phyloP scores from a whole-genome alignment of 2,888 invertebrate species.

The Argynnis bischoffii region DNA sequence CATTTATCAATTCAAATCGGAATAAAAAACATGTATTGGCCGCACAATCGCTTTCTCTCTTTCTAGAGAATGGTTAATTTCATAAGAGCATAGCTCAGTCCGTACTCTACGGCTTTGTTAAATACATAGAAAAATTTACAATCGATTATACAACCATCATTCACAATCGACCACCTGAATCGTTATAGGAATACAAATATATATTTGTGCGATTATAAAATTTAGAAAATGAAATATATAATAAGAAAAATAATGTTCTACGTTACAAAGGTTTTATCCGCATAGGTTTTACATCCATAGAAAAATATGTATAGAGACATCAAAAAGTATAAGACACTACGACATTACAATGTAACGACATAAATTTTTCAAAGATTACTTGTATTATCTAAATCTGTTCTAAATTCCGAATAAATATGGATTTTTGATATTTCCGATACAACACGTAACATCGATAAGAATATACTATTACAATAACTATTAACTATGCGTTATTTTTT shows the following conservation, averaged over 20 bases:
- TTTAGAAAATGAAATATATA: conserved; percentile 14
- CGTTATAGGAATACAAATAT: conserved; percentile 20
- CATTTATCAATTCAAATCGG: too few relatives aligned
- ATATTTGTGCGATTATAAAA: conserved; percentile 33
- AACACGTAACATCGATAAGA: conserved; percentile 33
- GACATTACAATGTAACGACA: conserved; percentile 44
- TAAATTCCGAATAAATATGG: conserved; percentile 27
- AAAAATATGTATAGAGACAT: conserved; percentile 57
- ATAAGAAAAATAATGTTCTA: conserved; percentile 13
- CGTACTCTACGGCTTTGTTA: too few relatives aligned
- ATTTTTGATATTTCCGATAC: conserved; percentile 28
- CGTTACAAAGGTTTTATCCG: conserved; percentile 28
- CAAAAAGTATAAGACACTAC: conserved; percentile 63
- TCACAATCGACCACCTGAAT: conserved; percentile 17
- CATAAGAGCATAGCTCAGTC: too few relatives aligned
- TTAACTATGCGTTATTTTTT: conserved; percentile 25
- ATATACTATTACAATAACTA: conserved; percentile 31
- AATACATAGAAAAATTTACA: not conserved
- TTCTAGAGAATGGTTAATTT: too few relatives aligned
- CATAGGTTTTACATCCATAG: conserved; percentile 47
- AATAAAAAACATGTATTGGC: too few relatives aligned
- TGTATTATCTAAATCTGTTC: conserved; percentile 4
- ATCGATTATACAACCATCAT: conserved; percentile 17
- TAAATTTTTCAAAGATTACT: conserved; percentile 34
- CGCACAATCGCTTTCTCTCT: too few relatives aligned